Base-by-base conservation (phyloP, 1,140 invertebrate species). In the Drosophila lowei region DNA sequence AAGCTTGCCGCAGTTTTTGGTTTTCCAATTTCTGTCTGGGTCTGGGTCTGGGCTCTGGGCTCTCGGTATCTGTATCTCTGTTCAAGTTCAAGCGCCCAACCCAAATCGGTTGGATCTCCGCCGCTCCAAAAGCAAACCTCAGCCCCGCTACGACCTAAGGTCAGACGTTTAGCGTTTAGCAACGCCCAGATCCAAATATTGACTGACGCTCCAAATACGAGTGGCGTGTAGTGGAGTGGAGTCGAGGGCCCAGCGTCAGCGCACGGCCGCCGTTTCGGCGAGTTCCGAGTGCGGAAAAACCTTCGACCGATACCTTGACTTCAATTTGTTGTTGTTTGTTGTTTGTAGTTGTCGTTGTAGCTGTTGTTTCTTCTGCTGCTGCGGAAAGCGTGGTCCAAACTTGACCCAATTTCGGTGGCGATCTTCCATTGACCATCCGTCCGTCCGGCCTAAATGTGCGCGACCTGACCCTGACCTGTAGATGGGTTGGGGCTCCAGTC, bases 1-100 rank as follows among this genome's bases (percentile, higher is more conserved):
- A 49, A 30, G 28, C 28, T 28, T 9, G 30, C 16, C 21, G 4
- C 34, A 30, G 8, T 38, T 13, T 64, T 77, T 70, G 74, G 55
- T 83, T 81, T 83, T 73, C 60, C 74, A 72, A 83, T 74, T 65
- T 71, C 34, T 34, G 44, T 53, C 18, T 41, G 53, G 38, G 13
- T 47, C 38, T 30, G n/a, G 0, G 47, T 67, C 21, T 47, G 30
- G 25, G 16, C 9, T 18, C 1, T 18, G 18, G 18, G 18, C 18
- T 18, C 18, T 18, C 18, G 1, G 18, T 2, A 18, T 18, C n/a
- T 54, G 42, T 59, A 21, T 30, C 46, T 60, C 55, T 52, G 73
- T 84, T 83, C 79, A 83, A 83, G 79, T 83, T 83, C 79, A 83
- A 84, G 81, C 66, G 79, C 79, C 79, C 79, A 83, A 84, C 79